Evolutionary conservation across 2,888 invertebrate species (phyloP).

Genomic region (Pediacus dermestoides): DNA sequence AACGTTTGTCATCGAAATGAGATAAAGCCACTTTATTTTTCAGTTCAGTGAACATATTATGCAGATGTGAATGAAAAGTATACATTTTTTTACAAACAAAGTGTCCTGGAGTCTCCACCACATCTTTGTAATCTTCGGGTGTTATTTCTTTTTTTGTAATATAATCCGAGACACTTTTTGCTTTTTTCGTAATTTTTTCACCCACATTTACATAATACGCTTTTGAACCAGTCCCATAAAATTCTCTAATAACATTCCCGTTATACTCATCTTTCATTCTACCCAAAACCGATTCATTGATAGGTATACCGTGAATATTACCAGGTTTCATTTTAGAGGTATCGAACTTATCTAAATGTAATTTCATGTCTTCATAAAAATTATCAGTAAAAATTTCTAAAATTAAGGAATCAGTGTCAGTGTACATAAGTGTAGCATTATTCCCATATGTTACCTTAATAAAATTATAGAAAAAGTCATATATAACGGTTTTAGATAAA

Average conservation of each 20-base stretch:
- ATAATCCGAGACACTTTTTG: slow-evolving; percentile 9
- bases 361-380: slow-evolving; percentile 37
- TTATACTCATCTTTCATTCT: slow-evolving; percentile 14
- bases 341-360: slow-evolving; percentile 35
- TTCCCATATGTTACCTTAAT: slow-evolving; percentile 33
- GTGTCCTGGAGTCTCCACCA: too few relatives aligned
- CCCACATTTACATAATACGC: slow-evolving; percentile 13
- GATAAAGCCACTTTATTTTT: slow-evolving; percentile 11
- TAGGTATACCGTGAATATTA: slow-evolving; percentile 22
- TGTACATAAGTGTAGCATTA: slow-evolving; percentile 31
- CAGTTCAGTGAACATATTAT: slow-evolving; percentile 2
- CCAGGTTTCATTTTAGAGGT: slow-evolving; percentile 31
- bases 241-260: slow-evolving; percentile 9
- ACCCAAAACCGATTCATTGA: slow-evolving; percentile 8
- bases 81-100: too few relatives aligned
- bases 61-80: background rate
- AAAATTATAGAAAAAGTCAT: slow-evolving; percentile 39
- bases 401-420: slow-evolving; percentile 37
- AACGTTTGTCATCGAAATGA: slow-evolving; percentile 8
- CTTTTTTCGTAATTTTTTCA: slow-evolving; percentile 8
- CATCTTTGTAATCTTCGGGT: slow-evolving; percentile 6
- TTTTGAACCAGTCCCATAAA: slow-evolving; percentile 14
- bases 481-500: slow-evolving; percentile 36
- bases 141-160: slow-evolving; percentile 3
- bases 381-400: slow-evolving; percentile 37